Evolutionary conservation across 2,888 invertebrate genomes (phyloP).

Genomic region (Keiferia lycopersicella): DNA sequence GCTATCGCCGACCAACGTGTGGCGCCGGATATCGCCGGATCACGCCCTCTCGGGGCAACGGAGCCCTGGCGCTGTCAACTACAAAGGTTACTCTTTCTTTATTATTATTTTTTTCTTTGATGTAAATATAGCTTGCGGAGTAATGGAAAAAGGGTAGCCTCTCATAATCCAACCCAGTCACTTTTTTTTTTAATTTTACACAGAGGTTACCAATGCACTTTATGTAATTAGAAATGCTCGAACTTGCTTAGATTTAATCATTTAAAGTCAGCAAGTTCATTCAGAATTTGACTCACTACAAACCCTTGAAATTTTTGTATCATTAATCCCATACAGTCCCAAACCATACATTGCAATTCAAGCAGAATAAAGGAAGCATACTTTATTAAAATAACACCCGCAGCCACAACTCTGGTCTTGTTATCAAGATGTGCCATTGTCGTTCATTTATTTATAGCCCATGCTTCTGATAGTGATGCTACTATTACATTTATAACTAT

Average conservation of each 20-base stretch:
- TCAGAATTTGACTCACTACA: too few relatives aligned
- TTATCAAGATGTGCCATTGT: slow-evolving; percentile 19
- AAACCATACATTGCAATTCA: not conserved
- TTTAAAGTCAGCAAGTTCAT: too few relatives aligned
- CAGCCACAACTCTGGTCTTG: not conserved
- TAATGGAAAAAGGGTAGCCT: too few relatives aligned
- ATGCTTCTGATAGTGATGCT: slow-evolving; percentile 18
- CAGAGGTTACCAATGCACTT: too few relatives aligned
- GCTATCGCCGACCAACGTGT: slow-evolving; percentile 84
- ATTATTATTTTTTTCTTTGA: slow-evolving; percentile 16
- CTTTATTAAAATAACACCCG: not conserved
- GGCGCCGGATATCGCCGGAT: slow-evolving; percentile 87
- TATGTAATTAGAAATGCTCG: too few relatives aligned
- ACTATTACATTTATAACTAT: too few relatives aligned
- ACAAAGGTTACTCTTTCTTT: slow-evolving; percentile 80
- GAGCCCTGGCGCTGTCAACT: slow-evolving; percentile 87
- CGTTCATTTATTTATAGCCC: slow-evolving; percentile 22
- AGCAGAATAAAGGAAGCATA: not conserved
- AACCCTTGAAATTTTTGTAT: not conserved
- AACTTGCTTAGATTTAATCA: too few relatives aligned
- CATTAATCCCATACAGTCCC: not conserved
- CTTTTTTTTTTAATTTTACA: not conserved
- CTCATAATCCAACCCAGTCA: not conserved
- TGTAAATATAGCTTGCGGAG: too few relatives aligned
- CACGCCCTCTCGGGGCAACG: slow-evolving; percentile 86